Base-by-base conservation (phyloP, 2,888 invertebrate species). In the Ennomos erosarius region DNA sequence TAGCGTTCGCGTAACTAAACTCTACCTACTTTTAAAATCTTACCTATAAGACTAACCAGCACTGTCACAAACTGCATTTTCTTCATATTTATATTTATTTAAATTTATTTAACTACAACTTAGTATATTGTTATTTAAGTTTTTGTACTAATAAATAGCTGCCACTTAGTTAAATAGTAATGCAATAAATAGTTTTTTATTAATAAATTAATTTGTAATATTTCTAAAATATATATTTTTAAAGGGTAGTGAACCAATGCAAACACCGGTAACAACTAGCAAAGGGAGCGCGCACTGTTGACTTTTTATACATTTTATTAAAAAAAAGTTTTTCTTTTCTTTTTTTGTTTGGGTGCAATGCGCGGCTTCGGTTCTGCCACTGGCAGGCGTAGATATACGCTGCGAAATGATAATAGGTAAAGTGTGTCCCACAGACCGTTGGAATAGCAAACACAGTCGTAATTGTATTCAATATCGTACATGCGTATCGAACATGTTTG, bases 251-350 rank as follows among this genome's bases (percentile, higher is more conserved):
- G 66, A 75, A 75, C 76, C 66, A 59, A 68, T 59, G 70, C 80
- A 75, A 74, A 67, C 70, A 68, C 75, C 43, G 62, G 59, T 56
- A 64, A 59, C 58, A 68, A 87, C 80, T 87, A 80, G 78, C 62
- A 64, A 62, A 58, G 52, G 65, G 68, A 70, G 54, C 62, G 36
- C 43, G 45, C 51, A 64, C 64, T 59, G 62, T 43, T 62, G 70
- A 75, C 70, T 73, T 85, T 86, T 81, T 87, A 87, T 88, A 83
- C 80, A 82, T 85, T 72, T 78, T 77, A 26, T 26, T 70, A 61
- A 63, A 62, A 69, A 62, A 49, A 56, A 61, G 63, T 65, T 62
- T 65, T 63, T 43, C 26, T 58, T 55, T 47, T 43, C 59, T 68
- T 68, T 74, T 75, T 79, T 76, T 76, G 66, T 56, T 42, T 63